Percentiles rank a stretch among this genome's conserved stretches.
Conservation (phyloP, 2,113 vertebrate genomes). For the Caloenas nicobarica region DNA sequence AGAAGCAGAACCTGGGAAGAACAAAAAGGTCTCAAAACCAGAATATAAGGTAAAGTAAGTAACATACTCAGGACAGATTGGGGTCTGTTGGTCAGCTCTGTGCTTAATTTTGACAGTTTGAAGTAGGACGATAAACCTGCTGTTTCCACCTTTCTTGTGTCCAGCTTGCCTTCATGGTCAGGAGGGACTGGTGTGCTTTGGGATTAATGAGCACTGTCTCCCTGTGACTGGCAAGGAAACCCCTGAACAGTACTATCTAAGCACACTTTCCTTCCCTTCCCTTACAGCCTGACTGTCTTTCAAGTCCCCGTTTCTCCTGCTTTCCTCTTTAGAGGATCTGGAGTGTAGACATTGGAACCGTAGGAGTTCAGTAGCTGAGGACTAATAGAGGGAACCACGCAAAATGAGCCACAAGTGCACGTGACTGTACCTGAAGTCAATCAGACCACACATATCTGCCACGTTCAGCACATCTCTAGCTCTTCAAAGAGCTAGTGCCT, state of each 20-base stretch:
- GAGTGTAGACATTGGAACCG: neutral
- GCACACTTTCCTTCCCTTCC: neutral
- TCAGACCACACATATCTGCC: neutral
- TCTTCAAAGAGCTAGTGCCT: neutral
- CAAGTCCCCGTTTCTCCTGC: neutral
- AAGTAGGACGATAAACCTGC: neutral
- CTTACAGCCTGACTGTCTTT: neutral
- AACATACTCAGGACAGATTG: neutral
- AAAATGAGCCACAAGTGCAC: accelerated
- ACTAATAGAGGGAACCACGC: neutral
- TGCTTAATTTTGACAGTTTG: neutral
- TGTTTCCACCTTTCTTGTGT: neutral
- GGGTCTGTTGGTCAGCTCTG: neutral
- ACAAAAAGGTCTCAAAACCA: neutral
- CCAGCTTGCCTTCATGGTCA: neutral
- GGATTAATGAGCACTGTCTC: neutral
- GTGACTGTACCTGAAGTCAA: neutral
- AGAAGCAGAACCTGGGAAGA: neutral
- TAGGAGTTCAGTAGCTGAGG: neutral
- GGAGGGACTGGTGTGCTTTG: neutral
- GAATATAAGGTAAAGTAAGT: neutral
- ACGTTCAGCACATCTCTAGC: neutral
- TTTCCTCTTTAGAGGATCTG: neutral
- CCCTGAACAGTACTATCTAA: too few species aligned
- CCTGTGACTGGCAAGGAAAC: neutral